Evolutionary conservation across 2,888 invertebrate species (phyloP).

Genomic region (Eubasilissa splendida): DNA sequence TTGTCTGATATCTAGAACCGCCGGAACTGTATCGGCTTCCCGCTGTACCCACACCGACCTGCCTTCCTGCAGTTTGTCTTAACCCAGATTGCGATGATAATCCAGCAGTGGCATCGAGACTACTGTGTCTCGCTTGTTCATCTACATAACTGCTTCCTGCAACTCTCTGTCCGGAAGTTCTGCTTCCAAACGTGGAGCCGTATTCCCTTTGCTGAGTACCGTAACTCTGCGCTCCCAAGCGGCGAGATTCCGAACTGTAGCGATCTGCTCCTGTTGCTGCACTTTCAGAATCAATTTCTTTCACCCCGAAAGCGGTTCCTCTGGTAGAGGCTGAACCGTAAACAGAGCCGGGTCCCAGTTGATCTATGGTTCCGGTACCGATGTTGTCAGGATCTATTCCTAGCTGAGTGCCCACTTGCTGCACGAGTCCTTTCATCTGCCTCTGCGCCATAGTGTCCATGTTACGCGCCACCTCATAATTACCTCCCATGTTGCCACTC

Average conservation of each 20-base stretch:
- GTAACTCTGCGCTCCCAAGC: slow-evolving; percentile 11
- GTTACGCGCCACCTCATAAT: slow-evolving; percentile 70
- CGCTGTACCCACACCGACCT: slow-evolving; percentile 1
- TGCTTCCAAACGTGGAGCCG: slow-evolving; percentile 30
- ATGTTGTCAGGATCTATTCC: slow-evolving; percentile 66
- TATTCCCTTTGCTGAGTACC: slow-evolving; percentile 21
- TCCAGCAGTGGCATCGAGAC: neutral
- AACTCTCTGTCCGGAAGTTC: slow-evolving; percentile 31
- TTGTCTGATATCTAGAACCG: slow-evolving; percentile 24
- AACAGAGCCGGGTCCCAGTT: slow-evolving; percentile 62
- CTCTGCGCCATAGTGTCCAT: slow-evolving; percentile 70
- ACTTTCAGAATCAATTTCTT: neutral
- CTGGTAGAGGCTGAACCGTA: slow-evolving; percentile 68
- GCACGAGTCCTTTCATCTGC: slow-evolving; percentile 69
- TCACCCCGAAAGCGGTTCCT: slow-evolving; percentile 63
- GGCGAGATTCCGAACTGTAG: slow-evolving; percentile 5
- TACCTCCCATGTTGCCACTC: slow-evolving; percentile 72
- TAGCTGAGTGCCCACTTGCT: slow-evolving; percentile 68
- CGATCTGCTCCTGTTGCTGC: neutral
- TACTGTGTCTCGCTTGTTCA: neutral
- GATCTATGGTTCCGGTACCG: slow-evolving; percentile 56
- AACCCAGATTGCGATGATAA: slow-evolving; percentile 20
- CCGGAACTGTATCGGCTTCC: slow-evolving; percentile 8
- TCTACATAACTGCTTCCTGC: slow-evolving; percentile 4
- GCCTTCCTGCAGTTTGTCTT: slow-evolving; percentile 3